A percentile compares a stretch with the other conserved stretches of the same genome.
Evolutionary conservation across 2,888 invertebrate genomes (phyloP).

Genomic region (Alloscopus bannaensis): DNA sequence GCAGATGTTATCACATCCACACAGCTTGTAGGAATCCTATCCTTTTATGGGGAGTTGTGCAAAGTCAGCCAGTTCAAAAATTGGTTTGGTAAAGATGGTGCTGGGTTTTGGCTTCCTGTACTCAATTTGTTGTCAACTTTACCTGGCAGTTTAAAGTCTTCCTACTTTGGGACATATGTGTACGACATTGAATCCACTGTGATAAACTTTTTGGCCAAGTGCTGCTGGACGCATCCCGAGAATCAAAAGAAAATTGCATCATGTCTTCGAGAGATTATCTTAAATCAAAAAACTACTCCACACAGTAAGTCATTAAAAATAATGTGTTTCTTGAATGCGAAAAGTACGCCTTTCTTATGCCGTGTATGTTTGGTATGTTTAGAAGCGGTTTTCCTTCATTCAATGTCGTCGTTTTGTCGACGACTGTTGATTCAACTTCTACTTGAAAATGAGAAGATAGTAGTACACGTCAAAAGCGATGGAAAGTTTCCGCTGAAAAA

Average conservation of each 20-base stretch:
- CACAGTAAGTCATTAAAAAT: conserved; percentile 74
- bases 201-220: conserved; percentile 87
- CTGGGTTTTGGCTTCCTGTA: conserved; percentile 90
- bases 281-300: conserved; percentile 78
- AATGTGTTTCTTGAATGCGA: neutral
- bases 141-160: conserved; percentile 69
- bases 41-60: conserved; percentile 88
- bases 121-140: conserved; percentile 81
- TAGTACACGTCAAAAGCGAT: conserved; percentile 81
- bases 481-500: conserved; percentile 72
- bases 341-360: no score
- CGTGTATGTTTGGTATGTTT: neutral
- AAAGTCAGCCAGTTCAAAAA: conserved; percentile 88
- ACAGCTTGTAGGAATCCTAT: conserved; percentile 79
- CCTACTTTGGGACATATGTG: conserved; percentile 69
- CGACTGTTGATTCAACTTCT: conserved; percentile 90
- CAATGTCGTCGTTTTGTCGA: conserved; percentile 91
- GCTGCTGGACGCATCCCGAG: conserved; percentile 88
- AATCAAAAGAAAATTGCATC: conserved; percentile 90
- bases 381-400: conserved; percentile 77
- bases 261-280: conserved; percentile 86
- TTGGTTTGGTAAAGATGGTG: conserved; percentile 90
- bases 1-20: conserved; percentile 53
- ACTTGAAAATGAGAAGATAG: conserved; percentile 89
- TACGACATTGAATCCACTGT: conserved; percentile 83